phyloP scores from a whole-genome alignment of 2,888 invertebrate genomes.

The Drosophila emarginata region DNA sequence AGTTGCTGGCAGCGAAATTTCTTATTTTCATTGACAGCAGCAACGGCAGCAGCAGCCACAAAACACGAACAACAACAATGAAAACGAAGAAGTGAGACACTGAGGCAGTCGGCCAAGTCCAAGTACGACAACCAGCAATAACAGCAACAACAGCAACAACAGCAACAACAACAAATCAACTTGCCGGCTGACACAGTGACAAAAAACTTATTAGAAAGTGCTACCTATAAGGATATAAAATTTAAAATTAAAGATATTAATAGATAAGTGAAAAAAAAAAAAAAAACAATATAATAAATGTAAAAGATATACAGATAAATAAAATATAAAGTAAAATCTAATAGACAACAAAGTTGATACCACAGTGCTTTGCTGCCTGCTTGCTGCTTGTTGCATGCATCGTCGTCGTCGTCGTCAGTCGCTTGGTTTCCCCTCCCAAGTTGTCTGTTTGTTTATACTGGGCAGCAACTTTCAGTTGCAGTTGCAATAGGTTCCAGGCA shows the following conservation, averaged over 20 bases:
- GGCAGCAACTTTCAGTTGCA: conserved; percentile 62
- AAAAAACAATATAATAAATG: neutral
- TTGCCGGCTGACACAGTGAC: conserved; percentile 8
- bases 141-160: conserved; percentile 14
- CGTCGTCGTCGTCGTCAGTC: conserved; percentile 16
- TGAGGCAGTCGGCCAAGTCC: conserved; percentile 49
- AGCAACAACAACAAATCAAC: conserved; percentile 3
- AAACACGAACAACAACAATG: conserved; percentile 25
- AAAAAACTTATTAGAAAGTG: neutral
- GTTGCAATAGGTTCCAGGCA: conserved; percentile 58
- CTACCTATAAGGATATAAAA: neutral
- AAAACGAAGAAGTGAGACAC: conserved; percentile 41
- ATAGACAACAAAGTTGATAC: too few relatives aligned
- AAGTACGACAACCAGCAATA: conserved; percentile 12
- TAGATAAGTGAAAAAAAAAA: neutral
- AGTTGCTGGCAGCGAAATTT: conserved; percentile 67
- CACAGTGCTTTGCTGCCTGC: conserved; percentile 12
- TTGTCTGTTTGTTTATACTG: conserved; percentile 64
- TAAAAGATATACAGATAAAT: too few relatives aligned
- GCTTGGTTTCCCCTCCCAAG: conserved; percentile 54
- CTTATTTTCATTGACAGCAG: conserved; percentile 73
- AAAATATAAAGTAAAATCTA: neutral
- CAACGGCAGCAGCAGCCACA: conserved; percentile 12
- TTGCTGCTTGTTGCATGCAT: conserved; percentile 6
- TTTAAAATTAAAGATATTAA: neutral